Evolutionary conservation across 2,888 invertebrate genomes (phyloP).

Genomic region (Resseliella maxima): DNA sequence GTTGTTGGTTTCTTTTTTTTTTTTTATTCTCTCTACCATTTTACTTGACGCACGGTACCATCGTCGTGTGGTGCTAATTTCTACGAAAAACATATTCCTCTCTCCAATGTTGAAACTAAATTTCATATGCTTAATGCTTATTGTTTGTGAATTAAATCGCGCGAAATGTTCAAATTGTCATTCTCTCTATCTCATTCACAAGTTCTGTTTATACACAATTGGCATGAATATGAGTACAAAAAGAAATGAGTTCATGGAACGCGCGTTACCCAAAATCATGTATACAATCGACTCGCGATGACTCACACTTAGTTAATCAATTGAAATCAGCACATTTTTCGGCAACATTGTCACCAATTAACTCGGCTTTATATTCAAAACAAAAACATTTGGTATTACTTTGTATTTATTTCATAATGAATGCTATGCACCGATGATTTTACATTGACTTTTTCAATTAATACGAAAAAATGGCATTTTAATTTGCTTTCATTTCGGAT

Average conservation of each 20-base stretch:
- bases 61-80: slow-evolving; percentile 42
- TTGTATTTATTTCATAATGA: not conserved
- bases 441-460: not conserved
- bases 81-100: not conserved
- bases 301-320: not conserved
- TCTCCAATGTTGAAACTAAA: not conserved
- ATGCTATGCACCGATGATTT: not conserved
- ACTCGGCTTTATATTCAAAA: too few relatives aligned
- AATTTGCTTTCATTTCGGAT: too few relatives aligned
- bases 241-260: not conserved
- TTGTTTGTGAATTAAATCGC: slow-evolving; percentile 16
- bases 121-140: not conserved
- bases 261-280: too few relatives aligned
- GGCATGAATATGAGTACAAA: not conserved
- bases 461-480: too few relatives aligned
- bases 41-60: not conserved
- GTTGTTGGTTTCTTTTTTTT: not conserved
- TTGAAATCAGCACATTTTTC: not conserved
- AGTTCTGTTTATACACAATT: not conserved
- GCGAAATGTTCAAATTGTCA: not conserved
- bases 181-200: not conserved
- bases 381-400: not conserved
- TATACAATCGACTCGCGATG: not conserved
- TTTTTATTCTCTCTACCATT: not conserved
- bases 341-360: too few relatives aligned